These are phyloP conservation scores for Nicator chloris DNA, from an alignment of 2,113 vertebrate genomes.

Conservation along the genomic window DNA sequence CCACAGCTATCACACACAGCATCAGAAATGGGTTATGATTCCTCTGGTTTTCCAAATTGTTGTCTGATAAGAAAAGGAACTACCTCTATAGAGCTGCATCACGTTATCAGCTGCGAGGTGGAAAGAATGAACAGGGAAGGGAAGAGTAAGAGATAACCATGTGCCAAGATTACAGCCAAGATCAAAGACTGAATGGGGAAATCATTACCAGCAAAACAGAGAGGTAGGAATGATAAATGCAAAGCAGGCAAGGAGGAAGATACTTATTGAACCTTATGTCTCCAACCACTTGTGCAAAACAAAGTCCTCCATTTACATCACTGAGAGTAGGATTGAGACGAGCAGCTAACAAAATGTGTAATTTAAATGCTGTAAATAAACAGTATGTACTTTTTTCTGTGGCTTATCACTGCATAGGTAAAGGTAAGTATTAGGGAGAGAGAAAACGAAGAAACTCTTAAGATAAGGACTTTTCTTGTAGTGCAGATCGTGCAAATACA, in stretches of 20 bases:
- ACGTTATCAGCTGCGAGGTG: neutral
- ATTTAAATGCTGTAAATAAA: neutral
- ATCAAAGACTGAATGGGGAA: constrained; percentile 15
- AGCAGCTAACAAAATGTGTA: neutral
- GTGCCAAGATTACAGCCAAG: neutral
- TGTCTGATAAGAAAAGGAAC: neutral
- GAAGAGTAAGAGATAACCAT: neutral
- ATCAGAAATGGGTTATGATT: neutral
- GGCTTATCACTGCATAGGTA: neutral
- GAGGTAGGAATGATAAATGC: neutral
- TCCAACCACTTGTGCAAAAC: neutral
- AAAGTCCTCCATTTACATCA: neutral
- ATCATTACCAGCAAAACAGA: neutral
- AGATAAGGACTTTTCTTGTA: neutral
- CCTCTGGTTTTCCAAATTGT: neutral
- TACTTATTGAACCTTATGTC: neutral
- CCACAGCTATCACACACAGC: neutral
- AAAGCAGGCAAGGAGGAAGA: neutral
- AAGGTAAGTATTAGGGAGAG: neutral
- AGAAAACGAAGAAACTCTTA: neutral
- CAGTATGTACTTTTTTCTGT: neutral
- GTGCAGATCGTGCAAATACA: neutral
- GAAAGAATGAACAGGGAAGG: neutral
- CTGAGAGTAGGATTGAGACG: neutral
- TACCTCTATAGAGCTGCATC: neutral